Base-by-base conservation (phyloP, 1,140 invertebrate genomes). In the Aricia agestis region DNA sequence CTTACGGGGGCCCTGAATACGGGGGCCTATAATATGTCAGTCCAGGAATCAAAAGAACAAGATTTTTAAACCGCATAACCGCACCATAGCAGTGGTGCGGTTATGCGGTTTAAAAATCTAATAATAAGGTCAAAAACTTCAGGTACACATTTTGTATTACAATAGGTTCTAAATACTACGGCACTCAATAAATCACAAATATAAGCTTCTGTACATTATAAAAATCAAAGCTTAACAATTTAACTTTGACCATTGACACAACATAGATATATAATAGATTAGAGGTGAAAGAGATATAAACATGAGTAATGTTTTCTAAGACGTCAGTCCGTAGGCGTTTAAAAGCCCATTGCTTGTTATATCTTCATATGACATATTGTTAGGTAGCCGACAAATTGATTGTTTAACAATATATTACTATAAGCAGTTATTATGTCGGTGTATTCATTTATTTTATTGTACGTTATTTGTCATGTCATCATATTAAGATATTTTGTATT, bases 341-440 rank as follows among this genome's bases (percentile, higher is more conserved):
- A 59, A 18, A 59, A 13, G 6, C 17, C 59, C 9, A 31, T 11
- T 25, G 17, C 7, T 59, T 63, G 59, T 63, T 11, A 63, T 63
- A 63, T 63, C 59, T 63, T 63, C 18, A 19, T 63, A 19, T 11
- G 17, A 19, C 17, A 18, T 25, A 25, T 63, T 25, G 18, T 1
- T 11, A 63, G 18, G 59, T 19, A 19, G 59, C 59, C n/a, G 18
- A 63, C 6, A 63, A 19, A 63, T 63, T 61, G 59, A 61, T 61
- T 63, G 59, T 31, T 63, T 59, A 59, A 59, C 58, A 36, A 36
- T 36, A 36, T 36, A 6, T 7, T 36, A 32, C 6, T 32, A 32
- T 32, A 45, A 52, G 45, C 13, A 52, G 45, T 15, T 52, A 15
- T 52, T 52, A 52, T 52, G 45, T 52, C 45, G 4, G 13, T 36